Evolutionary conservation across 2,888 invertebrate species (phyloP), one percentile per base, ranked within the genome.

Genomic region (Formica aserva): DNA sequence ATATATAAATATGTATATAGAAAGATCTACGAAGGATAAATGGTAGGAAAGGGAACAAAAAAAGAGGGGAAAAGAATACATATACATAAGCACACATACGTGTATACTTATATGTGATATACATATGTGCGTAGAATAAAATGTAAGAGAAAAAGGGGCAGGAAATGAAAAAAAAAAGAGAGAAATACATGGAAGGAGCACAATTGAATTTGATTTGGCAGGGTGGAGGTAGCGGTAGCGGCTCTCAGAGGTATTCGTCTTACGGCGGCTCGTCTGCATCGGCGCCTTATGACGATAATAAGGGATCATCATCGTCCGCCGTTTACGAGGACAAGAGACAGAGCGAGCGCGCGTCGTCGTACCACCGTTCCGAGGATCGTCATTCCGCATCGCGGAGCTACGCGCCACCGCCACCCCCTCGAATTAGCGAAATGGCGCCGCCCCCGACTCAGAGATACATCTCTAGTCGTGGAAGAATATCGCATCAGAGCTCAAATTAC

Each of bases 121-220:
- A 84, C 66, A 63, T 67, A 67, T 52, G 48, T 78, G 26, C 48
- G 57, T 83, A 86, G 86, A 83, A 86, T 86, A 86, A 72, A 78
- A 52, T 74, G 45, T 83, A 84, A 87, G 81, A 85, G 85, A 84
- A 78, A 85, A 84, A 65, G 80, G 84, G 69, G 78, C 57, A 69
- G 71, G 78, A 78, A 22, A 69, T 5, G 69, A 78, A 71, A 86
- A 89, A 22, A 22, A 82, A 87, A 86, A 88, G 87, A 86, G 63
- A 85, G 87, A 89, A 87, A 91, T 86, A 88, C 83, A 85, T 89
- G 89, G 92, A 92, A 86, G 91, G 92, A 91, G 92, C 91, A 92
- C 92, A 93, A 92, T 92, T 92, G 91, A 94, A 92, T 94, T 94
- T 94, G 92, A 93, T 94, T 94, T 94, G 92, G 93, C 94, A 94